phyloP scores from a whole-genome alignment of 2,888 invertebrate species.

The Drosophila greeni region DNA sequence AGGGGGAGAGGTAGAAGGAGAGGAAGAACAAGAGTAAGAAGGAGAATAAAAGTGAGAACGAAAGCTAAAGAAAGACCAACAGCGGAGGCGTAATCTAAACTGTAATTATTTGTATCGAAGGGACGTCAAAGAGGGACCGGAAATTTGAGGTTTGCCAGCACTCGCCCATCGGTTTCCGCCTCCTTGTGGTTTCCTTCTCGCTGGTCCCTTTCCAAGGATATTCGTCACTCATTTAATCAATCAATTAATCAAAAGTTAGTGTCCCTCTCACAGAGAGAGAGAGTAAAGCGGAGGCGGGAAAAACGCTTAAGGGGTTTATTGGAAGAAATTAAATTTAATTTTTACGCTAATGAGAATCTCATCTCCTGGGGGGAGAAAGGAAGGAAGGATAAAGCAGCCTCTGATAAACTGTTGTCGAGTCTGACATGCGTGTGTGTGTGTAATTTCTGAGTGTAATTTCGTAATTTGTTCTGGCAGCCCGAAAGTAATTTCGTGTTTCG shows the following conservation, averaged over 20 bases:
- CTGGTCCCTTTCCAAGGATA: conserved; percentile 2
- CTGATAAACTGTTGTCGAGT: conserved; percentile 17
- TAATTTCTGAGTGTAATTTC: conserved; percentile 27
- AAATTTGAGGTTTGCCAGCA: conserved; percentile 21
- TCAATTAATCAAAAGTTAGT: conserved; percentile 51
- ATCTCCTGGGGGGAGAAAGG: neutral
- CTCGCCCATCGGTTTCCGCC: neutral
- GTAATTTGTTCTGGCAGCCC: conserved; percentile 32
- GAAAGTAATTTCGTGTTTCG: conserved; percentile 35
- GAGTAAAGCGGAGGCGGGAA: too few species aligned
- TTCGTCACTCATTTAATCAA: conserved; percentile 49
- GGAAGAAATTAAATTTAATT: conserved; percentile 37
- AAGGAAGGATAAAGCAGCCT: neutral
- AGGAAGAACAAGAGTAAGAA: neutral
- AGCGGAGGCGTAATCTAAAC: conserved; percentile 15
- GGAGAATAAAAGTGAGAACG: neutral
- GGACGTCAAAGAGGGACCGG: neutral
- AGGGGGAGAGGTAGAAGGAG: neutral
- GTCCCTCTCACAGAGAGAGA: neutral
- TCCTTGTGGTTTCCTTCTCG: neutral
- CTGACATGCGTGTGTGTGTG: conserved; percentile 11
- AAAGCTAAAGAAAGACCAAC: neutral
- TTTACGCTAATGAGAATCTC: conserved; percentile 32
- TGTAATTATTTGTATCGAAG: conserved; percentile 50
- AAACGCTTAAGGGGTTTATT: conserved; percentile 23